phyloP scores from a whole-genome alignment of 1,140 invertebrate genomes.

The Harpegnathos saltator region DNA sequence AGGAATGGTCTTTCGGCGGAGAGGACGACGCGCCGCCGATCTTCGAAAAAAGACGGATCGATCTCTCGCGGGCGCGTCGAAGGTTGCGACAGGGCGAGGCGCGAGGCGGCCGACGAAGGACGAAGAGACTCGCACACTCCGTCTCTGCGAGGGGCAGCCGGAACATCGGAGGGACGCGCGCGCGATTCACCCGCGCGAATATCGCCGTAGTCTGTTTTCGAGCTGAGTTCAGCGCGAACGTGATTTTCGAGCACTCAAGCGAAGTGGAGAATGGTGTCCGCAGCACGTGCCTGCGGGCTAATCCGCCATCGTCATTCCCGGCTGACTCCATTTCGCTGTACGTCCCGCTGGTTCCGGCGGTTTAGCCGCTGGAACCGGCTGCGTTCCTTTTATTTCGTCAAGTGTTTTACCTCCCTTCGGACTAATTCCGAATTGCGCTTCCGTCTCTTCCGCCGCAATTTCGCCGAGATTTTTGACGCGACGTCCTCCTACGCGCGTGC shows the following conservation, averaged over 20 bases:
- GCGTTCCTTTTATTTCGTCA: conserved; percentile 52
- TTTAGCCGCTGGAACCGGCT: conserved; percentile 44
- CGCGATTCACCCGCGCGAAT: conserved; percentile 54
- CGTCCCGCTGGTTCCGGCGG: conserved; percentile 57
- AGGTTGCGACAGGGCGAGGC: not conserved
- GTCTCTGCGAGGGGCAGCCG: conserved; percentile 18
- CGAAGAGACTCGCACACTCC: conserved; percentile 20
- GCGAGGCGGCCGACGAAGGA: conserved; percentile 23
- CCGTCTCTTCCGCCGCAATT: not conserved
- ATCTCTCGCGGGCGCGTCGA: conserved; percentile 7
- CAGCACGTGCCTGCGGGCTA: conserved; percentile 81
- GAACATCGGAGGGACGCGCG: conserved; percentile 68
- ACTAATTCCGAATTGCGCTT: conserved; percentile 46
- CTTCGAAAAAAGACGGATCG: conserved; percentile 35
- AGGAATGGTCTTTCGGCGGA: conserved; percentile 7
- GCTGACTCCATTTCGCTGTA: conserved; percentile 71
- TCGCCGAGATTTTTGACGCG: too few relatives aligned
- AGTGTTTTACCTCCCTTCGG: conserved; percentile 44
- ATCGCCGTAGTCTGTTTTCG: conserved; percentile 77
- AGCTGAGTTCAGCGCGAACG: conserved; percentile 77
- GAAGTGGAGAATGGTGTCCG: conserved; percentile 82
- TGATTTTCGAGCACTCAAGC: conserved; percentile 82
- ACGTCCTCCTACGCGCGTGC: too few relatives aligned
- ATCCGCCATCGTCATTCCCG: conserved; percentile 79
- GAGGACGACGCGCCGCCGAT: conserved; percentile 4